A percentile compares a stretch with the other conserved stretches of the same genome.
Evolutionary conservation across 2,888 invertebrate species (phyloP).

Genomic region (Trichogramma dendrolimi): DNA sequence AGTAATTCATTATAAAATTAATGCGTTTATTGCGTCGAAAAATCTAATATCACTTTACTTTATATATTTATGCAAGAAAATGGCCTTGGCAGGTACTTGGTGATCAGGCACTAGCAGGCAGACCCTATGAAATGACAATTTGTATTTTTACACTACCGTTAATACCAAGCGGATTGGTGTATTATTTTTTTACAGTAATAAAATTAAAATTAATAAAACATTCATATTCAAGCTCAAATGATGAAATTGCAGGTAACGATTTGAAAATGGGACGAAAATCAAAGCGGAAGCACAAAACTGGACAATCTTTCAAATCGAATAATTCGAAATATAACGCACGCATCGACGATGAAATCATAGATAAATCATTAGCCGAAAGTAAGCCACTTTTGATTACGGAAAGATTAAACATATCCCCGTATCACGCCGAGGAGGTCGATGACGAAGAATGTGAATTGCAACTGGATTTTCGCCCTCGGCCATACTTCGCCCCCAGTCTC

Average conservation of each 20-base stretch:
- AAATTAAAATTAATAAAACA: background rate
- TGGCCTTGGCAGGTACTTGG: no score
- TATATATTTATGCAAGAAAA: no score
- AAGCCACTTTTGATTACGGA: conserved; percentile 11
- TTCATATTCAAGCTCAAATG: background rate
- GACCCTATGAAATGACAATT: no score
- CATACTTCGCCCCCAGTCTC: conserved; percentile 60
- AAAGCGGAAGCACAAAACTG: conserved; percentile 11
- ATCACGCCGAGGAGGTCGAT: conserved; percentile 11
- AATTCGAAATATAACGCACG: background rate
- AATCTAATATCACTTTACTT: no score
- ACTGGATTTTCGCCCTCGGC: conserved; percentile 64
- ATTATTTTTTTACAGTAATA: no score
- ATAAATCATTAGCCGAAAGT: background rate
- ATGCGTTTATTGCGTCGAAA: no score
- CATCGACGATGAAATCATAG: background rate
- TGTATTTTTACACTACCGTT: no score
- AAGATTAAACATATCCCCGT: conserved; percentile 12
- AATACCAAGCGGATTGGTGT: no score
- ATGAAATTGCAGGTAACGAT: no score
- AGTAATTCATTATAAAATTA: no score
- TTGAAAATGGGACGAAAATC: conserved; percentile 19
- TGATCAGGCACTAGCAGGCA: no score
- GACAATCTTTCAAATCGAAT: background rate
- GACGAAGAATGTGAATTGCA: conserved; percentile 61